A percentile compares a stretch with the other conserved stretches of the same genome.
Evolutionary conservation across 2,888 invertebrate genomes (phyloP).

Genomic region (Orthosia gracilis): DNA sequence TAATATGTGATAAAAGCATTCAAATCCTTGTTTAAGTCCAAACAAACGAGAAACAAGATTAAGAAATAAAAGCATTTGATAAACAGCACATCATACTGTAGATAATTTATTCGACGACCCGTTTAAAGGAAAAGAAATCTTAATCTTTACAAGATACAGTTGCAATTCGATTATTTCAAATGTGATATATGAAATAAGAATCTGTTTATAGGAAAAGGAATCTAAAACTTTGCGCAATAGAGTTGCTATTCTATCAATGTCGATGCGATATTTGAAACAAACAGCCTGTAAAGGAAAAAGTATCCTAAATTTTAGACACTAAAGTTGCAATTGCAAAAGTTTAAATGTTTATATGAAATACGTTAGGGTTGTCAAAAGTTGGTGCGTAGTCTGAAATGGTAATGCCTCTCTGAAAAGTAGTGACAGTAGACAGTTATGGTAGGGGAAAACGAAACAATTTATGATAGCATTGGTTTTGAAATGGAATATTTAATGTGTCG

Average conservation of each 20-base stretch:
- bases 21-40: constrained; percentile 40
- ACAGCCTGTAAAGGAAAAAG: constrained; percentile 1
- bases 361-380: constrained; percentile 46
- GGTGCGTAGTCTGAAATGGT: constrained; percentile 38
- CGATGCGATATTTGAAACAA: background rate
- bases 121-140: constrained; percentile 24
- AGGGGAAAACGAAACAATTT: background rate
- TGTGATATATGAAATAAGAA: background rate
- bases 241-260: constrained; percentile 16
- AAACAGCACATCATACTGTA: constrained; percentile 36
- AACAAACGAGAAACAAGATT: constrained; percentile 57
- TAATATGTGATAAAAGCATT: constrained; percentile 45
- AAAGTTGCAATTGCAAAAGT: constrained; percentile 13
- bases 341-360: constrained; percentile 17
- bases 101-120: constrained; percentile 18
- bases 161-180: constrained; percentile 6
- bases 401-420: constrained; percentile 45
- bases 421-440: constrained; percentile 24
- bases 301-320: background rate
- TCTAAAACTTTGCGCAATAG: background rate
- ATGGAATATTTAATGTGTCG: constrained; percentile 16
- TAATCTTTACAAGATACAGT: background rate
- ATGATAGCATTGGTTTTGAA: constrained; percentile 11
- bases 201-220: constrained; percentile 19
- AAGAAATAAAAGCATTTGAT: constrained; percentile 52